These are phyloP conservation scores for Rhincodon typus DNA, from an alignment of 2,797 vertebrate genomes.

Conservation along the genomic window DNA sequence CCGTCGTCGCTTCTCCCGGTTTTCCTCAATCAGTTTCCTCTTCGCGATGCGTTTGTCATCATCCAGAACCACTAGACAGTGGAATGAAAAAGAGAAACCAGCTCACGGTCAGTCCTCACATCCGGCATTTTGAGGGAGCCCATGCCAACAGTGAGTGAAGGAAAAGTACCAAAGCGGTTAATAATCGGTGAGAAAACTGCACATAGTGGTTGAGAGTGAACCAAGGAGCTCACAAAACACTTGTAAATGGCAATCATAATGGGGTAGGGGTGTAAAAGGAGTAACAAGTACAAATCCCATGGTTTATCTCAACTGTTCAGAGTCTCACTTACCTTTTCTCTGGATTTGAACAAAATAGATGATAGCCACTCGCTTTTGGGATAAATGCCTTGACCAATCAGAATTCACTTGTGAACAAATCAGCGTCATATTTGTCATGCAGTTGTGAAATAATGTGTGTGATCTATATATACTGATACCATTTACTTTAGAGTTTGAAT, in stretches of 20 bases:
- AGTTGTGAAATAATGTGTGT: no score
- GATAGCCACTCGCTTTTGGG: no score
- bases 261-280: neutral
- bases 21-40: slow-evolving; percentile 92
- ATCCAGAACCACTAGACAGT: slow-evolving; percentile 81
- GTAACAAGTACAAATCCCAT: neutral
- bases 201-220: neutral
- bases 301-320: no score
- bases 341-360: no score
- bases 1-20: slow-evolving; percentile 85
- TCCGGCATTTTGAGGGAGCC: neutral
- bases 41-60: slow-evolving; percentile 93
- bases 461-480: no score
- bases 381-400: no score
- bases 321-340: no score
- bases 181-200: neutral
- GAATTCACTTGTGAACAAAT: no score
- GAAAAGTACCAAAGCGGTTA: neutral
- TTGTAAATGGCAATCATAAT: neutral
- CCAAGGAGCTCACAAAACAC: neutral
- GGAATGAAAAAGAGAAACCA: neutral
- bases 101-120: neutral
- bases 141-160: neutral
- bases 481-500: no score
- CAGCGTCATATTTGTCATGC: no score